A percentile compares a stretch with the other conserved stretches of the same genome.
Conservation (phyloP, 2,888 invertebrate genomes). For the Erebia palarica region DNA sequence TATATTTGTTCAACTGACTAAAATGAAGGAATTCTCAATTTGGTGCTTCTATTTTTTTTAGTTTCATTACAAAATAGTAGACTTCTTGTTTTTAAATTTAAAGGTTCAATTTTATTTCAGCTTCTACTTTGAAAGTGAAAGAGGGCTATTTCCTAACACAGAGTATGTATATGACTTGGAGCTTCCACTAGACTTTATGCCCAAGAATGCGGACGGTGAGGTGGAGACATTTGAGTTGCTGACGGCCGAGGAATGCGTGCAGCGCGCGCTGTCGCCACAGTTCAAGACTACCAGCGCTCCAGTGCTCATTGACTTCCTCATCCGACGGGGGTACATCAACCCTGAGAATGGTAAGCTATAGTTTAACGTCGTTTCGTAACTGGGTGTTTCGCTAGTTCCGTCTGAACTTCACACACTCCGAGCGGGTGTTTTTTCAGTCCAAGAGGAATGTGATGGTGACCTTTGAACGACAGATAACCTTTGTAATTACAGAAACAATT, state of each 20-base stretch:
- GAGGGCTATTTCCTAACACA: slow-evolving; percentile 96
- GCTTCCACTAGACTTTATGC: slow-evolving; percentile 93
- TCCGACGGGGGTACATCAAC: slow-evolving; percentile 94
- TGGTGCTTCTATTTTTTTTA: too few relatives aligned
- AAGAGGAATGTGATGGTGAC: too few relatives aligned
- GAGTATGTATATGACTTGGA: slow-evolving; percentile 97
- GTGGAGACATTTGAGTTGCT: slow-evolving; percentile 95
- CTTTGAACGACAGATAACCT: too few relatives aligned
- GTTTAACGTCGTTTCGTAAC: too few relatives aligned
- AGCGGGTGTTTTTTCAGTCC: too few relatives aligned
- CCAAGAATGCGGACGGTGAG: slow-evolving; percentile 97
- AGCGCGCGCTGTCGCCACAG: slow-evolving; percentile 90
- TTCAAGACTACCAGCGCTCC: slow-evolving; percentile 98
- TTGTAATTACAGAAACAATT: too few relatives aligned
- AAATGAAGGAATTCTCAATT: too few relatives aligned
- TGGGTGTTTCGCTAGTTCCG: too few relatives aligned
- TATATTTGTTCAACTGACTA: background rate
- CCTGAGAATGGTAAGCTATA: slow-evolving; percentile 90
- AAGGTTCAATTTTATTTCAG: slow-evolving; percentile 66
- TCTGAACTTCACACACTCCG: too few relatives aligned
- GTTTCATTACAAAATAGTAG: too few relatives aligned
- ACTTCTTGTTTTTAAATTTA: too few relatives aligned
- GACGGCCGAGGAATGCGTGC: slow-evolving; percentile 91
- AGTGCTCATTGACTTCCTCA: slow-evolving; percentile 94
- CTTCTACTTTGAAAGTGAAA: slow-evolving; percentile 95